Conservation (phyloP, 1,140 invertebrate genomes). For the Odontomachus brunneus region DNA sequence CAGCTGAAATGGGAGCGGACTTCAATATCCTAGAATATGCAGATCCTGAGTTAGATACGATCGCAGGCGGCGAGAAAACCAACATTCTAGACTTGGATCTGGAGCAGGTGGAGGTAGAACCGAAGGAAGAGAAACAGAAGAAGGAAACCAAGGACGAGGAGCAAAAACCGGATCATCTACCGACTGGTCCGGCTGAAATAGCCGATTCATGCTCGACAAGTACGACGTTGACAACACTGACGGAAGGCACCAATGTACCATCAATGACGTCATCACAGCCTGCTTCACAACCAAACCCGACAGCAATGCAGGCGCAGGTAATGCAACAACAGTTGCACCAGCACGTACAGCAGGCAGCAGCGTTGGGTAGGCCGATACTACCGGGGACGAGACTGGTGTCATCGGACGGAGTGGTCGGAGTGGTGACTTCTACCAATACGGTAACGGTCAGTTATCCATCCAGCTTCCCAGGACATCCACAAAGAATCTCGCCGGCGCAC, state of each 20-base stretch:
- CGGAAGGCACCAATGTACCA: conserved; percentile 73
- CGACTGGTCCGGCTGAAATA: conserved; percentile 66
- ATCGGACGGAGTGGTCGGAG: conserved; percentile 88
- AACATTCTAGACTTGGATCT: conserved; percentile 93
- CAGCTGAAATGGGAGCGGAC: conserved; percentile 95
- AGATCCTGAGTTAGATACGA: conserved; percentile 95
- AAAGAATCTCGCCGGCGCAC: conserved; percentile 79
- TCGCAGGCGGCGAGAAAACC: conserved; percentile 90
- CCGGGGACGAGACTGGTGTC: conserved; percentile 88
- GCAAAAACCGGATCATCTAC: conserved; percentile 77
- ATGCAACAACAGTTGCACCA: conserved; percentile 86
- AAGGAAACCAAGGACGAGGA: conserved; percentile 83
- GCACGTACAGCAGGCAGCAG: conserved; percentile 87
- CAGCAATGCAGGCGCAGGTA: conserved; percentile 77
- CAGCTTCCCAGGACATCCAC: conserved; percentile 84
- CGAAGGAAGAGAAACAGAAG: conserved; percentile 87
- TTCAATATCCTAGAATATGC: conserved; percentile 98
- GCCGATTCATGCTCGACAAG: conserved; percentile 67
- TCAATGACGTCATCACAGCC: conserved; percentile 71
- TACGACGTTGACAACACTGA: conserved; percentile 67
- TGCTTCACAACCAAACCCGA: conserved; percentile 66
- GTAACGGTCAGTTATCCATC: conserved; percentile 88
- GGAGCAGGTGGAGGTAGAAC: conserved; percentile 88
- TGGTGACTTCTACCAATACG: conserved; percentile 88
- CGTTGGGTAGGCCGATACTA: conserved; percentile 87